Percentiles rank a stretch among this genome's conserved stretches.
phyloP scores from a whole-genome alignment of 1,140 invertebrate genomes.

The Polypedilum vanderplanki region DNA sequence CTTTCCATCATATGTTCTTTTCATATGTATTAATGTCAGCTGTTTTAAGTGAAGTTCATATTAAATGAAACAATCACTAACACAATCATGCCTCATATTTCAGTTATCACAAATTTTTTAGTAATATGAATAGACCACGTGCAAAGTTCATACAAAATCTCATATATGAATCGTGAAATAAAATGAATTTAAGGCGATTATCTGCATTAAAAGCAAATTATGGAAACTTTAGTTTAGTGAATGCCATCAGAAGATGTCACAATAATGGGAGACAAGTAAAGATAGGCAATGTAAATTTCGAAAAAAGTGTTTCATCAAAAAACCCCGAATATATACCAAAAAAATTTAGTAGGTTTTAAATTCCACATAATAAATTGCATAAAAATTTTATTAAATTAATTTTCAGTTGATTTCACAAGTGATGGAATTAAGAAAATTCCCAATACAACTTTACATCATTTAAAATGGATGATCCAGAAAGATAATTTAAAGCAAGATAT shows the following conservation, averaged over 20 bases:
- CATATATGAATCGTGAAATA: neutral
- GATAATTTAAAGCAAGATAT: conserved; percentile 89
- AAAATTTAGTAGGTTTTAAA: conserved; percentile 66
- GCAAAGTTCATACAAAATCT: too few relatives aligned
- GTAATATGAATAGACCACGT: too few relatives aligned
- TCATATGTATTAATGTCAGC: neutral
- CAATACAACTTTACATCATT: conserved; percentile 70
- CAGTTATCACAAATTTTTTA: too few relatives aligned
- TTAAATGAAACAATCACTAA: neutral
- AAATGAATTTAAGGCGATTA: neutral
- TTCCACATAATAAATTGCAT: neutral
- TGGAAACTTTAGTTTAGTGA: conserved; percentile 1
- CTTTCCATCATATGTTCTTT: neutral
- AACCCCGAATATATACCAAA: conserved; percentile 73
- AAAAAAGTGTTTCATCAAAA: conserved; percentile 52
- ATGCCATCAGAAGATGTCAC: neutral
- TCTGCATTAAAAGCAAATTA: neutral
- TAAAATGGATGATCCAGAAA: conserved; percentile 93
- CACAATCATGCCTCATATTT: too few relatives aligned
- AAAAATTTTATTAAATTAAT: conserved; percentile 34
- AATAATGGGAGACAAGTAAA: conserved; percentile 49
- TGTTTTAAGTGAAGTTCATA: neutral
- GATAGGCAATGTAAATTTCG: conserved; percentile 68
- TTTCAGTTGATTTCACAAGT: conserved; percentile 37
- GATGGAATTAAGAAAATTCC: conserved; percentile 47